Evolutionary conservation across 2,113 vertebrate species (phyloP).

Genomic region (Sporophila hypoxantha): DNA sequence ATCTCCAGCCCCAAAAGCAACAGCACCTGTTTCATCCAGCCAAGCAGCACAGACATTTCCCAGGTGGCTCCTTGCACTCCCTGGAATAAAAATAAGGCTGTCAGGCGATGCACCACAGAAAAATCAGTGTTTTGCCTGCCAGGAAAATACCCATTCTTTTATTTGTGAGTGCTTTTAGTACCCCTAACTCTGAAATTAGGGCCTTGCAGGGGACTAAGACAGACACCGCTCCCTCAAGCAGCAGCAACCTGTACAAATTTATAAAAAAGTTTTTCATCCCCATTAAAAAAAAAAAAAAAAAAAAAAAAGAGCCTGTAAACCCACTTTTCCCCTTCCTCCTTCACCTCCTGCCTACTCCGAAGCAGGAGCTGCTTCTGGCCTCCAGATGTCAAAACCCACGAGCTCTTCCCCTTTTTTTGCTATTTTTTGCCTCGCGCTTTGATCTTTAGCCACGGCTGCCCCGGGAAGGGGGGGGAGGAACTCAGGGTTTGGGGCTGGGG

Average conservation of each 20-base stretch:
- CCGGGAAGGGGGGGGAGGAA: not conserved
- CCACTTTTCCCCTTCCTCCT: not conserved
- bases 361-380: constrained; percentile 59
- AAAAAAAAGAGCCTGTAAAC: not conserved
- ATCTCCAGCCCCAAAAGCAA: not conserved
- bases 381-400: constrained; percentile 67
- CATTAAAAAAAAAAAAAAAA: not conserved
- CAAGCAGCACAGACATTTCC: not conserved
- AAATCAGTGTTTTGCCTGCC: not conserved
- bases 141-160: not conserved
- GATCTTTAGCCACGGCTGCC: constrained; percentile 58
- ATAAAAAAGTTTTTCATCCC: not conserved
- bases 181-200: not conserved
- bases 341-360: not conserved
- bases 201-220: not conserved
- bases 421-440: constrained; percentile 61
- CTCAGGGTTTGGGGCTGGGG: not conserved
- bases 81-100: not conserved
- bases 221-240: not conserved
- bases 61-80: not conserved
- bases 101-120: not conserved
- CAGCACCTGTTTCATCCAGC: not conserved
- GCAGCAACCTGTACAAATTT: not conserved
- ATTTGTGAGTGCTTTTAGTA: not conserved
- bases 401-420: constrained; percentile 48